A percentile compares a stretch with the other conserved stretches of the same genome.
These are phyloP conservation scores for Channa maculata DNA, from an alignment of 2,113 vertebrate species.

Conservation along the genomic window DNA sequence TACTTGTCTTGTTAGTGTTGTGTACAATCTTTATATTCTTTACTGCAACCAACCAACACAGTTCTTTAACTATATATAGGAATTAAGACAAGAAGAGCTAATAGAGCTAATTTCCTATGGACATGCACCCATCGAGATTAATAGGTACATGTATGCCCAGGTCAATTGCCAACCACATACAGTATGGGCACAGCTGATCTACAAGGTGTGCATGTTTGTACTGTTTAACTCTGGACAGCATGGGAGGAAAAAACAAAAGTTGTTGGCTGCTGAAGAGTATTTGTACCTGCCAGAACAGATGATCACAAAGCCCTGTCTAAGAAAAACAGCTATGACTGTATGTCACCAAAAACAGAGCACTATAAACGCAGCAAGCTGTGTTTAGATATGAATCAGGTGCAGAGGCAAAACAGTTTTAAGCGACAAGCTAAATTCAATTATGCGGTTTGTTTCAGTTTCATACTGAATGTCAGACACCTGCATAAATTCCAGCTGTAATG, in stretches of 20 bases:
- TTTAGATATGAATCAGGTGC: constrained; percentile 26
- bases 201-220: constrained; percentile 19
- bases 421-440: constrained; percentile 38
- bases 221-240: constrained; percentile 5
- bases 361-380: not conserved
- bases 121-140: no score
- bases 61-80: no score
- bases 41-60: no score
- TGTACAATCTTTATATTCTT: no score
- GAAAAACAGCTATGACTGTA: constrained; percentile 11
- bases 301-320: not conserved
- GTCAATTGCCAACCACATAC: no score
- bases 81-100: no score
- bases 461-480: constrained; percentile 33
- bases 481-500: constrained; percentile 21
- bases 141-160: no score
- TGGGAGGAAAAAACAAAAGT: constrained; percentile 8
- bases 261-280: constrained; percentile 8
- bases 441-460: constrained; percentile 41
- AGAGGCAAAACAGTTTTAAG: constrained; percentile 8
- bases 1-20: no score
- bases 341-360: not conserved
- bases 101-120: no score
- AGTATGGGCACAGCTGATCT: no score
- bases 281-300: constrained; percentile 32